phyloP scores from a whole-genome alignment of 23 tunicate species.

The Phallusia fumigata region DNA sequence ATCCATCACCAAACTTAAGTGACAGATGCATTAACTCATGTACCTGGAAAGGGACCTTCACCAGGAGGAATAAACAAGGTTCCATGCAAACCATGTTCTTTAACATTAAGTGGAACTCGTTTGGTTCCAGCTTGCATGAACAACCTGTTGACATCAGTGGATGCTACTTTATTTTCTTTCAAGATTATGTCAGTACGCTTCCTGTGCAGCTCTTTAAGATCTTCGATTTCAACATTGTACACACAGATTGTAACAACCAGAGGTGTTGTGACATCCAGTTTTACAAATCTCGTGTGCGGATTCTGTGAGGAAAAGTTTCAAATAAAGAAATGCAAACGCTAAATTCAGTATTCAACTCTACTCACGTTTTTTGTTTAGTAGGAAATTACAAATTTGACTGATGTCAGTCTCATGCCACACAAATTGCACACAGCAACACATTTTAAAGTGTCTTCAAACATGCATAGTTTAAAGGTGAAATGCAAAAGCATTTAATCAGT shows the following conservation, averaged over 20 bases:
- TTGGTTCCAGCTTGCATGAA: conserved; percentile 6
- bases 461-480: too few species aligned
- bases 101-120: not conserved
- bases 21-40: not conserved
- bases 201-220: not conserved
- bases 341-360: too few species aligned
- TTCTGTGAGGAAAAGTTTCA: not conserved
- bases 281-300: not conserved
- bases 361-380: too few species aligned
- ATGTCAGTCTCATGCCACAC: too few species aligned
- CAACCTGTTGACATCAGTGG: not conserved
- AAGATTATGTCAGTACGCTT: not conserved
- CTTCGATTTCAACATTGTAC: not conserved
- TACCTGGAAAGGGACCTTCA: conserved; percentile 21
- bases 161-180: not conserved
- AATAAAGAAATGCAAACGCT: too few species aligned
- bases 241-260: not conserved
- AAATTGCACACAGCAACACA: too few species aligned
- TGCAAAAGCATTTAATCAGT: too few species aligned
- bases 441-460: too few species aligned
- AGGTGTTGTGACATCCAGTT: conserved; percentile 1
- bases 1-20: not conserved
- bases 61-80: conserved; percentile 7
- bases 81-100: conserved; percentile 11
- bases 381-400: too few species aligned